Evolutionary conservation across 2,113 vertebrate species (phyloP).

Genomic region (Anthoscopus minutus): DNA sequence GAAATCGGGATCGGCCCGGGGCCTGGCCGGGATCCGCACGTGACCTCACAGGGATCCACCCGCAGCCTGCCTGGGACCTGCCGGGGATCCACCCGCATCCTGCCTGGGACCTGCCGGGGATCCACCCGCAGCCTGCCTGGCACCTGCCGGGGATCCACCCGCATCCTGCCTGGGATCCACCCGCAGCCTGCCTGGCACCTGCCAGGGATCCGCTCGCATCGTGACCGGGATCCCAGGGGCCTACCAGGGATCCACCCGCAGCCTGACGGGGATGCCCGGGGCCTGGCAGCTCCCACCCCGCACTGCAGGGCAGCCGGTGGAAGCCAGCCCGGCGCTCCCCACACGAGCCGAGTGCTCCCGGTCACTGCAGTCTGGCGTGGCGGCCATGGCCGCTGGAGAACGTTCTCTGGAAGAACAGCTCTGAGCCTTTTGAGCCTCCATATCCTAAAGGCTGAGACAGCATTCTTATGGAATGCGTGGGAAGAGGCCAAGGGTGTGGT

Average conservation of each 20-base stretch:
- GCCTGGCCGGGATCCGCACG: neutral
- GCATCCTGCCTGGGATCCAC: too few species aligned
- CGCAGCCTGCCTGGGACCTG: accelerated
- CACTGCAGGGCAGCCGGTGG: accelerated
- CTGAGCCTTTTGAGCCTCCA: accelerated
- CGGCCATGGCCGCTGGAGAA: accelerated
- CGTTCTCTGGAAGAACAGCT: accelerated
- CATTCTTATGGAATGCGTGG: accelerated
- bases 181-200: neutral
- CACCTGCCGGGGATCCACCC: accelerated
- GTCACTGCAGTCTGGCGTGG: accelerated
- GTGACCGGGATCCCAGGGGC: too few species aligned
- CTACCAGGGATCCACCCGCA: accelerated
- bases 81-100: accelerated
- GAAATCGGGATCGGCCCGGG: accelerated
- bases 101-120: accelerated
- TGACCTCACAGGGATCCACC: accelerated
- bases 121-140: accelerated
- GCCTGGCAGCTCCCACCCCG: neutral
- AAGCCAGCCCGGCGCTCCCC: neutral
- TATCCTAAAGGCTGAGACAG: too few species aligned
- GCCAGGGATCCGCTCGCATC: neutral
- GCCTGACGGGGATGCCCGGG: neutral
- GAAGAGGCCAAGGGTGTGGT: neutral
- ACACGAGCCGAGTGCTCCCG: accelerated